Evolutionary conservation across 2,113 vertebrate species (phyloP).

Genomic region (Thamnaconus septentrionalis): DNA sequence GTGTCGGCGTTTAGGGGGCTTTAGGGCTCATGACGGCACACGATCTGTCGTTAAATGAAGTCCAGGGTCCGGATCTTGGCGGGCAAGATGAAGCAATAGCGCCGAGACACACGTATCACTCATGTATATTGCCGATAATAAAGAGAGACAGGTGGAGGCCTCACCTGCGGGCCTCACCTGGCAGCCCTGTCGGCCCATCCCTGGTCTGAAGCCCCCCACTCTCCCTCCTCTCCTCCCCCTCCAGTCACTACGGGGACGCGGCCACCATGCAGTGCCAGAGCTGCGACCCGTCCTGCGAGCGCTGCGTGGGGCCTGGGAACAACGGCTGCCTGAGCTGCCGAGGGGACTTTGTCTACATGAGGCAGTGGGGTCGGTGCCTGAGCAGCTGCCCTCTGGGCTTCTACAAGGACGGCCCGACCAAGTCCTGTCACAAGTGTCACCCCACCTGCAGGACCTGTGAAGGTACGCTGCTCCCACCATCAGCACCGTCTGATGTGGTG

Average conservation of each 20-base stretch:
- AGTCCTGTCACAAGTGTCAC: conserved; percentile 83
- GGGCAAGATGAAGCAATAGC: no score
- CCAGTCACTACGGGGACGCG: conserved; percentile 83
- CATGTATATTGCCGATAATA: no score
- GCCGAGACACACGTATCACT: no score
- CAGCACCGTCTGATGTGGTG: no score
- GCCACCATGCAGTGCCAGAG: conserved; percentile 72
- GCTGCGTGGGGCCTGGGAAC: conserved; percentile 73
- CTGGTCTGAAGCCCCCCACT: neutral
- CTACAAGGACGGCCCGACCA: conserved; percentile 61
- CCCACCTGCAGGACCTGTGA: conserved; percentile 86
- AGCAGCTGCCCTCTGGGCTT: conserved; percentile 80
- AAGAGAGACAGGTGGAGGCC: no score
- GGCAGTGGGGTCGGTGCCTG: conserved; percentile 70
- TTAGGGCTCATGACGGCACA: no score
- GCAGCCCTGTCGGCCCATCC: neutral
- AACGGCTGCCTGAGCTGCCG: conserved; percentile 84
- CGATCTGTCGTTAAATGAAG: no score
- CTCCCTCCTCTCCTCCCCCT: conserved; percentile 15
- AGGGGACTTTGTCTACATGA: conserved; percentile 76
- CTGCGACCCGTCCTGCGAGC: conserved; percentile 83
- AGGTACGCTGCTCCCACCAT: neutral
- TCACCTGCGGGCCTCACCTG: no score
- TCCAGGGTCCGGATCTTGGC: no score
- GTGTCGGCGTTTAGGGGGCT: no score